Evolutionary conservation across 2,113 vertebrate genomes (phyloP).

Genomic region (Picathartes gymnocephalus): DNA sequence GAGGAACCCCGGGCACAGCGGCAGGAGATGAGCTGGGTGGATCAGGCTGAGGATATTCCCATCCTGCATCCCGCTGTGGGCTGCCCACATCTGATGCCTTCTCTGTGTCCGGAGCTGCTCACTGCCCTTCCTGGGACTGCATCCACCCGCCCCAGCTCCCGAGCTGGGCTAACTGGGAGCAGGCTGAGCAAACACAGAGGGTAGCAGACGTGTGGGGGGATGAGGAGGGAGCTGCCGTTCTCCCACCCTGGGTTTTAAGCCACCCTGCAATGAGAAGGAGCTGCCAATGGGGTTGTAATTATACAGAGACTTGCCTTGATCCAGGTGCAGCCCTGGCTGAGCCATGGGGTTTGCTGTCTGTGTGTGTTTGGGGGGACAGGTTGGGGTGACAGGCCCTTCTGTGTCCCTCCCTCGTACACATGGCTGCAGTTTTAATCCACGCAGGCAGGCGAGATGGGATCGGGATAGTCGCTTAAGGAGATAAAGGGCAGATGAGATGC

Average conservation of each 20-base stretch:
- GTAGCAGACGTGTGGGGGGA: accelerated
- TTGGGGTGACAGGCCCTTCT: neutral
- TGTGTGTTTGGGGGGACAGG: neutral
- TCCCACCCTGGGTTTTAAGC: neutral
- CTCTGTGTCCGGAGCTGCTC: accelerated
- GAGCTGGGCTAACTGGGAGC: neutral
- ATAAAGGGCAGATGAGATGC: neutral
- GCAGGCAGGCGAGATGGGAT: neutral
- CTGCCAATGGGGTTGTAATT: neutral
- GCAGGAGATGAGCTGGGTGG: neutral
- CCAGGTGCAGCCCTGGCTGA: neutral
- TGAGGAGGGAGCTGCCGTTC: neutral
- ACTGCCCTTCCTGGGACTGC: neutral
- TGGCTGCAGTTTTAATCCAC: neutral
- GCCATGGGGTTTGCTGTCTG: neutral
- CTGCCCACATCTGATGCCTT: accelerated
- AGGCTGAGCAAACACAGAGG: accelerated
- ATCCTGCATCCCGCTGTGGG: neutral
- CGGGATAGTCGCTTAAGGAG: neutral
- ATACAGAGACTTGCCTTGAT: neutral
- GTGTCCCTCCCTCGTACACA: accelerated
- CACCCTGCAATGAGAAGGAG: neutral
- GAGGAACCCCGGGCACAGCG: accelerated
- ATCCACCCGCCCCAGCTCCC: accelerated
- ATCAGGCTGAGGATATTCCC: neutral